Conservation (phyloP, 2,888 invertebrate genomes). For the Lymantria dispar region DNA sequence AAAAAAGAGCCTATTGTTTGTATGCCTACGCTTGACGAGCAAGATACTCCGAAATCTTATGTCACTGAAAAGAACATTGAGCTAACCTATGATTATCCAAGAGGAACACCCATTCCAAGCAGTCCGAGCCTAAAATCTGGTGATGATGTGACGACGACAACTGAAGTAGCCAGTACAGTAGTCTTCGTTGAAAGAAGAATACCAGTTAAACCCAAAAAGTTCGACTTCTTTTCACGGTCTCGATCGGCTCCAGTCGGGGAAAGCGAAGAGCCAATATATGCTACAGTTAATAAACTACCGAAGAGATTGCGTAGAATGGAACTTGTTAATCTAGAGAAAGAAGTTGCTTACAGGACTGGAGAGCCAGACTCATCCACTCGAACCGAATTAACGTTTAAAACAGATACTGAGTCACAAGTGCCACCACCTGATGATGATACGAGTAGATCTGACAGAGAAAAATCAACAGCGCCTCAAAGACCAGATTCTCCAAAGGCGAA, state of each 20-base stretch:
- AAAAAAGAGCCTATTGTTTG: conserved; percentile 42
- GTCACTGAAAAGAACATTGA: conserved; percentile 80
- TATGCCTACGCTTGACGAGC: conserved; percentile 32
- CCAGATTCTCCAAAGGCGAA: conserved; percentile 74
- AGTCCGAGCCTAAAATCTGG: conserved; percentile 60
- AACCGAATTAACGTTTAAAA: conserved; percentile 68
- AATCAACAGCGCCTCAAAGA: conserved; percentile 62
- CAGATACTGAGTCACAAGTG: conserved; percentile 67
- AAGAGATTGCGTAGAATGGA: conserved; percentile 75
- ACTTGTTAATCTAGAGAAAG: conserved; percentile 73
- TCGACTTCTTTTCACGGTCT: conserved; percentile 76
- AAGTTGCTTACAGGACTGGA: conserved; percentile 69
- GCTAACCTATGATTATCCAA: conserved; percentile 75
- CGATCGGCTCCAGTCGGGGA: conserved; percentile 78
- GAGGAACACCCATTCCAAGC: conserved; percentile 63
- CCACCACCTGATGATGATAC: conserved; percentile 73
- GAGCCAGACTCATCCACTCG: conserved; percentile 70
- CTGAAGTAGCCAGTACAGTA: conserved; percentile 78
- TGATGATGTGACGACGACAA: conserved; percentile 66
- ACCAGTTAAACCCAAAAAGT: conserved; percentile 71
- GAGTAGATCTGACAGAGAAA: conserved; percentile 72
- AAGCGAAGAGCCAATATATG: conserved; percentile 76
- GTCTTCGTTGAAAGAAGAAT: conserved; percentile 76
- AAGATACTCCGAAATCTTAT: conserved; percentile 59
- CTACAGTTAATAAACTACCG: conserved; percentile 77